Evolutionary conservation across 2,113 vertebrate genomes (phyloP).

Genomic region (Pteronura brasiliensis): DNA sequence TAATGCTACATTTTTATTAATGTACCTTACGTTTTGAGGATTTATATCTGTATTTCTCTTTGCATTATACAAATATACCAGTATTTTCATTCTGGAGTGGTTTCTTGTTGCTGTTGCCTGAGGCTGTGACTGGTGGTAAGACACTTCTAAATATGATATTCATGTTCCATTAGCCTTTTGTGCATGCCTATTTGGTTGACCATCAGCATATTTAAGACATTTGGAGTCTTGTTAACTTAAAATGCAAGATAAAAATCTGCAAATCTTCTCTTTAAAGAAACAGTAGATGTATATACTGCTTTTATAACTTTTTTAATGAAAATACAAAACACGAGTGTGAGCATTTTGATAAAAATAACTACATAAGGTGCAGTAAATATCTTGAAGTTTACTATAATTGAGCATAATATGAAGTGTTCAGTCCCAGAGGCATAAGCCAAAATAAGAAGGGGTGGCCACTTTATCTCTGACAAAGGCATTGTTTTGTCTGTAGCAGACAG

Average conservation of each 20-base stretch:
- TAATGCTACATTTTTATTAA: slow-evolving; percentile 74
- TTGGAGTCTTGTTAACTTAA: slow-evolving; percentile 1
- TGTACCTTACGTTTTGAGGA: slow-evolving; percentile 70
- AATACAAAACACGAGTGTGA: neutral
- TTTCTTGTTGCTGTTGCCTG: neutral
- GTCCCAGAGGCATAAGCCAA: neutral
- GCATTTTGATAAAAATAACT: neutral
- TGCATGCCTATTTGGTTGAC: neutral
- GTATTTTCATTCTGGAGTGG: slow-evolving; percentile 76
- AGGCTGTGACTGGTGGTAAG: neutral
- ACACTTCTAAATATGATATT: neutral
- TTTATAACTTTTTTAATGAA: neutral
- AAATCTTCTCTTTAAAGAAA: slow-evolving; percentile 3
- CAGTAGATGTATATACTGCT: neutral
- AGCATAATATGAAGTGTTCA: neutral
- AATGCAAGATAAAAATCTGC: slow-evolving; percentile 9
- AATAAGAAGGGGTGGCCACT: neutral
- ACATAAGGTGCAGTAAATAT: neutral
- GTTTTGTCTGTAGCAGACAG: neutral
- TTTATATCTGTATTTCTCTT: slow-evolving; percentile 78
- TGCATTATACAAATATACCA: slow-evolving; percentile 78
- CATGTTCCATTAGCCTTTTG: neutral
- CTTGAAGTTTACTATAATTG: neutral
- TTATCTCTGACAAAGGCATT: neutral
- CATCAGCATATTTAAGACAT: neutral